Conservation (phyloP, 1,140 invertebrate species). For the Triops longicaudatus region DNA sequence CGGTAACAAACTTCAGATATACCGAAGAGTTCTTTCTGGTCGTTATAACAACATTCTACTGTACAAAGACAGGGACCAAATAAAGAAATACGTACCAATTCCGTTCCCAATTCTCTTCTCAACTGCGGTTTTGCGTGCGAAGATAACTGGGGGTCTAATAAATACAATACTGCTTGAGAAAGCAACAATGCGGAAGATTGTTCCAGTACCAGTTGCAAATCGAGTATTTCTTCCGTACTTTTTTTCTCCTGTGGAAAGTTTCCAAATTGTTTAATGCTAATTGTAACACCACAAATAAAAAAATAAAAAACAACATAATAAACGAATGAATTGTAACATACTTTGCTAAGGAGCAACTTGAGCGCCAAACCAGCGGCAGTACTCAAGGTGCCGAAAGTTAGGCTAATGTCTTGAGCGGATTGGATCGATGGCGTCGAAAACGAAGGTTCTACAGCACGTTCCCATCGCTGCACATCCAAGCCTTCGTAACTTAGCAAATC, state of each 20-base stretch:
- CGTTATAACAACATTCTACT: too few relatives aligned
- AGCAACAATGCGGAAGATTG: not conserved
- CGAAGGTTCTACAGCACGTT: not conserved
- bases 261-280: too few relatives aligned
- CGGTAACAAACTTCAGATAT: too few relatives aligned
- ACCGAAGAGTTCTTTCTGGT: too few relatives aligned
- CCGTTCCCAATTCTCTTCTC: not conserved
- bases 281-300: too few relatives aligned
- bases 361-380: not conserved
- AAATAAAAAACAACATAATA: not conserved
- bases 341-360: not conserved
- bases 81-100: not conserved
- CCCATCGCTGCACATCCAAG: not conserved
- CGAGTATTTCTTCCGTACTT: not conserved
- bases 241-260: not conserved
- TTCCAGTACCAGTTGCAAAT: not conserved
- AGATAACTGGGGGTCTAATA: not conserved
- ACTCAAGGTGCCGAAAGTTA: not conserved
- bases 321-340: not conserved
- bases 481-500: not conserved
- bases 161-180: not conserved
- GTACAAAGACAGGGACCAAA: not conserved
- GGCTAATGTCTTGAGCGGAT: not conserved
- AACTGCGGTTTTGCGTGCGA: not conserved
- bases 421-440: not conserved